Evolutionary conservation across 2,888 invertebrate species (phyloP), one percentile per base, ranked within the genome.

Genomic region (Dryocosmus kuriphilus): DNA sequence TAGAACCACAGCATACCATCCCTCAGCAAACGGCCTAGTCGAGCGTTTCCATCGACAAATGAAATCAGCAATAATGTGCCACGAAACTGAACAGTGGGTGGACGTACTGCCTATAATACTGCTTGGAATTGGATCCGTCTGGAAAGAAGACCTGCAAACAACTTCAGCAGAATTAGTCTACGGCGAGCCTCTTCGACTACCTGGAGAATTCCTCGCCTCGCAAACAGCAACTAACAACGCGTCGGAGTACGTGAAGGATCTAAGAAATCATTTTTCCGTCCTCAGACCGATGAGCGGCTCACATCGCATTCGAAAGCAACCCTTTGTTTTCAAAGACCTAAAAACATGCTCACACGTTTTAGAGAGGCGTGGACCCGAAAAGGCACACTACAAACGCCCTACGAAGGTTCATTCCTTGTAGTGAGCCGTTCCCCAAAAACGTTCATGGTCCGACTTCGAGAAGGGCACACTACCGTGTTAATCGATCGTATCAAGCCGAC

Each of bases 81-180:
- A 75, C 2, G 61, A 61, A 0, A 62, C 35, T 24, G 60, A 75
- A 1, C 38, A 75, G 35, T 87, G 86, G 87, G 79, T 81, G 0
- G 84, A 85, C 60, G 55, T 71, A n/a, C 80, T 88, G 6, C 85
- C 86, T 0, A 74, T 80, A 1, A 83, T 87, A 19, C 79, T 87
- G 0, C 78, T 87, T 6, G 87, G 86, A 6, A 83, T 88, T 1
- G 77, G 86, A 51, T 74, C 82, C n/a, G 84, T 86, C 2, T 86
- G 86, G 35, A 76, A 83, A 2, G 85, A 87, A 0, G 90, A 90
- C 24, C 79, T 90, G 5, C 30, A 75, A 27, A 62, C 83, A 5
- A 83, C 86, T 0, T n/a, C 84, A 24, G 87, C 87, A 0, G 86
- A 88, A 63, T 51, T 87, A 0, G 84, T 86, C 0, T 86, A 84